A percentile compares a stretch with the other conserved stretches of the same genome.
Evolutionary conservation across 1,140 invertebrate genomes (phyloP).

Genomic region (Cydia fagiglandana): DNA sequence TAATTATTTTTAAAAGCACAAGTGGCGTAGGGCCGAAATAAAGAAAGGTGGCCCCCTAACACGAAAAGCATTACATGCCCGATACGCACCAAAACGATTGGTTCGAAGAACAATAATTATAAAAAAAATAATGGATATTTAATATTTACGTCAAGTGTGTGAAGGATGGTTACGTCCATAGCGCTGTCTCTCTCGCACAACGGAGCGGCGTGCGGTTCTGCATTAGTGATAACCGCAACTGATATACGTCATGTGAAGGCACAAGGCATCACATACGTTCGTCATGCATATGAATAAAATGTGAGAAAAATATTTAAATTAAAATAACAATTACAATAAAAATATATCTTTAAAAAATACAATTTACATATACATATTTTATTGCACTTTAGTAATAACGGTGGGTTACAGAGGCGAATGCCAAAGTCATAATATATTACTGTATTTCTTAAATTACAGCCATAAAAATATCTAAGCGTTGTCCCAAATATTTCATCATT

Average conservation of each 20-base stretch:
- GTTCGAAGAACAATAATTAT: constrained; percentile 16
- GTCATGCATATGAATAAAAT: background rate
- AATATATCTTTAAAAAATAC: constrained; percentile 8
- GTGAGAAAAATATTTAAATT: background rate
- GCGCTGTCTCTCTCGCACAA: too few relatives aligned
- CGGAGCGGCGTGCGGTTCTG: too few relatives aligned
- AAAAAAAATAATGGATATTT: background rate
- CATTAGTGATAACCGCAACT: background rate
- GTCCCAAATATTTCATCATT: background rate
- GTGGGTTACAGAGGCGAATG: constrained; percentile 5
- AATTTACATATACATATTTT: background rate
- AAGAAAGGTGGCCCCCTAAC: constrained; percentile 44
- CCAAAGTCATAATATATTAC: background rate
- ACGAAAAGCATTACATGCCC: constrained; percentile 68
- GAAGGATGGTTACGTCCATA: too few relatives aligned
- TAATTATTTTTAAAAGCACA: constrained; percentile 65
- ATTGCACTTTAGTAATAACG: constrained; percentile 9
- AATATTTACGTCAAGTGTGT: too few relatives aligned
- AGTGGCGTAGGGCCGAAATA: constrained; percentile 52
- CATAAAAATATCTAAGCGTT: background rate
- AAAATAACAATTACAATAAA: background rate
- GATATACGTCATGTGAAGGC: background rate
- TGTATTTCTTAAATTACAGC: constrained; percentile 8
- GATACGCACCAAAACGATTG: constrained; percentile 33
- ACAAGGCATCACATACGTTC: background rate